Percentiles rank a stretch among this genome's conserved stretches.
These are phyloP conservation scores for Desoria tigrina DNA, from an alignment of 2,888 invertebrate genomes.

Conservation along the genomic window DNA sequence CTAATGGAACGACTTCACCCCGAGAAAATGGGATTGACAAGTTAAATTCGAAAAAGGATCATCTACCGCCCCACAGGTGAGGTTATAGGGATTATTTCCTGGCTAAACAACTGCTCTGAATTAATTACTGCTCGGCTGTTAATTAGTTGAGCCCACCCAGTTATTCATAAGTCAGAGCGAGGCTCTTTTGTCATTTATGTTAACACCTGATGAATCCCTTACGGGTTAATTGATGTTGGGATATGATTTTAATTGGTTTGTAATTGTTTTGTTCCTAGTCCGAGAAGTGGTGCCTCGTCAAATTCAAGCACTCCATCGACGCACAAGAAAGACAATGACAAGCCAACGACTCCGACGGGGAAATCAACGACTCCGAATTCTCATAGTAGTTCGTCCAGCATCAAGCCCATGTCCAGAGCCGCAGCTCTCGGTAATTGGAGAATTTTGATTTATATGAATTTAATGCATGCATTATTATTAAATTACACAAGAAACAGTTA, in stretches of 20 bases:
- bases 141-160: too few species aligned
- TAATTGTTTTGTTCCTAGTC: slow-evolving; percentile 59
- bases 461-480: too few species aligned
- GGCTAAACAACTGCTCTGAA: too few species aligned
- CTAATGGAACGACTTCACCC: slow-evolving; percentile 86
- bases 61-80: slow-evolving; percentile 69
- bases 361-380: slow-evolving; percentile 86
- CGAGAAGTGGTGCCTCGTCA: slow-evolving; percentile 81
- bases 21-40: slow-evolving; percentile 83
- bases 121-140: too few species aligned
- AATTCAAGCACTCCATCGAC: slow-evolving; percentile 88
- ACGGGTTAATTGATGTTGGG: too few species aligned
- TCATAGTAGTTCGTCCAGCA: slow-evolving; percentile 55
- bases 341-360: slow-evolving; percentile 85
- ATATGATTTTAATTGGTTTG: too few species aligned
- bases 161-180: too few species aligned
- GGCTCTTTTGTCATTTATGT: too few species aligned
- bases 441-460: too few species aligned
- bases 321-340: slow-evolving; percentile 77
- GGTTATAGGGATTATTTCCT: too few species aligned
- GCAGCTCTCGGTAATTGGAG: slow-evolving; percentile 57
- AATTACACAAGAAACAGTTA: neutral
- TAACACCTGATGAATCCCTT: too few species aligned
- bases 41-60: slow-evolving; percentile 73
- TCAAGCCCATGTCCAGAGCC: slow-evolving; percentile 62